Percentiles rank a stretch among this genome's conserved stretches.
phyloP scores from a whole-genome alignment of 1,140 invertebrate species.

The Scaptomyza pallida region DNA sequence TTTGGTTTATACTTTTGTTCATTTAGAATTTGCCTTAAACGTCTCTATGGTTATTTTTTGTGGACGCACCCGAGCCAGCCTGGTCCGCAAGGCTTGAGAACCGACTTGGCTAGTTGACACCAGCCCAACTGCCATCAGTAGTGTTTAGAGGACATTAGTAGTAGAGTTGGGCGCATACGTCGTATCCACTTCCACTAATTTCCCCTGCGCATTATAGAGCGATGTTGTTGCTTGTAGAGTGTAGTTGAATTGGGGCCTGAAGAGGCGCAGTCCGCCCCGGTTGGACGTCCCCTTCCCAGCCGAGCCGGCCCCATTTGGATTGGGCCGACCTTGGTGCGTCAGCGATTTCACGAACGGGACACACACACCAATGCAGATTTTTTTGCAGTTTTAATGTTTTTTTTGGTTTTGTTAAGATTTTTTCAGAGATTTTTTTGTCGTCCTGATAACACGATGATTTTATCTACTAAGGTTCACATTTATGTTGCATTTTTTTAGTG shows the following conservation, averaged over 20 bases:
- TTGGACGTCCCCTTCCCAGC: constrained; percentile 16
- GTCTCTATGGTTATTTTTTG: constrained; percentile 81
- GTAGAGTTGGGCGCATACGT: too few relatives aligned
- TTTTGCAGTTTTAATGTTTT: constrained; percentile 71
- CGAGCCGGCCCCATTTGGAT: constrained; percentile 15
- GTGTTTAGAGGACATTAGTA: neutral
- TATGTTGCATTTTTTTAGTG: constrained; percentile 75
- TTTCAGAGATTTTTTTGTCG: constrained; percentile 54
- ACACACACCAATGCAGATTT: constrained; percentile 79
- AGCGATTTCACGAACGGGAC: constrained; percentile 80
- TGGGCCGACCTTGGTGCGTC: constrained; percentile 47
- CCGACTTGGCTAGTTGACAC: neutral
- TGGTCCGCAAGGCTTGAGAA: neutral
- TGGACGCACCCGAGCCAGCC: constrained; percentile 57
- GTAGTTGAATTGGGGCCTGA: neutral
- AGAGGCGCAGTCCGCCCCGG: constrained; percentile 7
- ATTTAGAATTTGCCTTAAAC: constrained; percentile 83
- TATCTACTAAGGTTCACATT: constrained; percentile 77
- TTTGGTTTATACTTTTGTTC: constrained; percentile 80
- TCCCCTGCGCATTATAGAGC: neutral
- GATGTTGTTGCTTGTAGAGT: constrained; percentile 12
- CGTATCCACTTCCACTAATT: neutral
- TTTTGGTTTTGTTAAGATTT: constrained; percentile 56
- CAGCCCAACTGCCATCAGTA: neutral
- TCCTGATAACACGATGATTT: constrained; percentile 79